Evolutionary conservation across 2,113 vertebrate genomes (phyloP), one percentile per base, ranked within the genome.

Genomic region (Corydoras sp.): DNA sequence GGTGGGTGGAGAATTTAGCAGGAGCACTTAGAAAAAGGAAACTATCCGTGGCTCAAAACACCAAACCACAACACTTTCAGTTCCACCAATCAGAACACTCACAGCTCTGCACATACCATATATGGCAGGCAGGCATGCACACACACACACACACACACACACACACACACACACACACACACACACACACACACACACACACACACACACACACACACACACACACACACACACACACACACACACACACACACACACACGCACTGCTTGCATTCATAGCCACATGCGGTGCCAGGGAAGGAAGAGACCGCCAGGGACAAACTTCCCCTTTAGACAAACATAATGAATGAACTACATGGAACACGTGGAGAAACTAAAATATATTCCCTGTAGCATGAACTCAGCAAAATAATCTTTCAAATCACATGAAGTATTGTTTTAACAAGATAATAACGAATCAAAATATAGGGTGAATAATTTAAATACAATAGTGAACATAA

Each of bases 41-140:
- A 56, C 54, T 56, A 56, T 56, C 54, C 13, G 6, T 56, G 54
- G 54, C 54, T 76, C 59, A 80, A 88, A 91, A 87, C 81, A 83
- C 80, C 54, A 56, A 14, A 56, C 54, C 54, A 56, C 54, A 56
- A 56, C 54, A 56, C 54, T 14, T n/a, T 56, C 54, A n/a, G 13
- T n/a, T 56, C 54, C 54, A 56, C 54, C 54, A 56, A 56, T 56
- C 54, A 56, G 54, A 56, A n/a, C 54, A 3, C 14, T 14, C 54
- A 56, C 13, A 56, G 54, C 54, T 56, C 54, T 56, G 54, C 54
- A n/a, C 6, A 56, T 56, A n/a, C 54, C 54, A 56, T 56, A 56
- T 56, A 56, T 56, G 54, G 54, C 54, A 56, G 54, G 54, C 14
- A 15, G 54, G 54, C 14, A 15, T 56, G 14, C 14, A 56, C 54